Conservation (phyloP, 2,113 vertebrate species). For the Vulpes ferrilata region DNA sequence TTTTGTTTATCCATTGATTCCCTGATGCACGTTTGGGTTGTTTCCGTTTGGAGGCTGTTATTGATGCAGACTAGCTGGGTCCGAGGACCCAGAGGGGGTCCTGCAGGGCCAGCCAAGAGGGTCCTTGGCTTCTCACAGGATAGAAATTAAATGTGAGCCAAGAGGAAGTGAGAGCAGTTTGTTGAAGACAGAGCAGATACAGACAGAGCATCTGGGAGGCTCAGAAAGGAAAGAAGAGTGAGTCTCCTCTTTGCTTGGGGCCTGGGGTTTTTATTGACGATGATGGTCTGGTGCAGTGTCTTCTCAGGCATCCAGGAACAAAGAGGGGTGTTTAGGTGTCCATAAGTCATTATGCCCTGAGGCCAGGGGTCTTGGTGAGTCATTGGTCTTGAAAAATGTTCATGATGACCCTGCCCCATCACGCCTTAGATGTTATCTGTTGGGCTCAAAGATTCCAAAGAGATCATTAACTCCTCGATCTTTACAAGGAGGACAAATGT, state of each 20-base stretch:
- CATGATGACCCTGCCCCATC: not conserved
- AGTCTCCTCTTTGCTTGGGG: not conserved
- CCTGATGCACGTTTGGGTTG: not conserved
- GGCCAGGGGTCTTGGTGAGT: not conserved
- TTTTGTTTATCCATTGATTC: not conserved
- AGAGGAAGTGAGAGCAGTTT: not conserved
- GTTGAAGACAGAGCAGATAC: not conserved
- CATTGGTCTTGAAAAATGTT: not conserved
- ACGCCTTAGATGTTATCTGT: not conserved
- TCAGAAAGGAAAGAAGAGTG: not conserved
- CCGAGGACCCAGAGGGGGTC: not conserved
- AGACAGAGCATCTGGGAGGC: not conserved
- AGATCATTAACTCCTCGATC: not conserved
- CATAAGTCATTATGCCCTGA: not conserved
- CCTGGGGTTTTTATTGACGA: not conserved
- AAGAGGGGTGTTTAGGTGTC: not conserved
- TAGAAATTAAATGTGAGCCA: not conserved
- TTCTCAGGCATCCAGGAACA: not conserved
- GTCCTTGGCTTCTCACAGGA: not conserved
- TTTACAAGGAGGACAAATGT: not conserved
- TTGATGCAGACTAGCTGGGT: not conserved
- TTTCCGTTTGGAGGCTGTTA: not conserved
- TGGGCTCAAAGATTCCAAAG: not conserved
- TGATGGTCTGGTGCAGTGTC: not conserved
- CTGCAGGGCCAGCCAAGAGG: not conserved